phyloP scores from a whole-genome alignment of 2,888 invertebrate species.

The Apamea anceps region DNA sequence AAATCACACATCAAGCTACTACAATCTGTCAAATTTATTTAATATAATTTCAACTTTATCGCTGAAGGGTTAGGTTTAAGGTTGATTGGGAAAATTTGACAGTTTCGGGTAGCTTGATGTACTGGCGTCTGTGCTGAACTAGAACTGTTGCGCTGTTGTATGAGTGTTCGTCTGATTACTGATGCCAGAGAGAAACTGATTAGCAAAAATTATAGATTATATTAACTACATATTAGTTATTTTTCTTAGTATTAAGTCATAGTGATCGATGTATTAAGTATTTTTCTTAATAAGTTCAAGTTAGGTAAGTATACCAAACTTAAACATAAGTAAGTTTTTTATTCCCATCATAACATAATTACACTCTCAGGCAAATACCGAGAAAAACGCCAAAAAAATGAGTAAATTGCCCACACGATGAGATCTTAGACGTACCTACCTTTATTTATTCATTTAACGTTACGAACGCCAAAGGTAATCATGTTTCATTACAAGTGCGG shows the following conservation, averaged over 20 bases:
- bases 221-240: neutral
- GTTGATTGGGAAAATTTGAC: no score
- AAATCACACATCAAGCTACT: neutral
- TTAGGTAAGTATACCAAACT: neutral
- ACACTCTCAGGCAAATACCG: slow-evolving; percentile 6
- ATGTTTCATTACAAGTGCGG: slow-evolving; percentile 57
- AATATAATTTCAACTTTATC: no score
- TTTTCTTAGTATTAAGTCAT: neutral
- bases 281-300: neutral
- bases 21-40: no score
- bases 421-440: slow-evolving; percentile 21
- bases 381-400: slow-evolving; percentile 21
- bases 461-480: slow-evolving; percentile 41
- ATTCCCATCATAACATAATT: slow-evolving; percentile 12
- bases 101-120: no score
- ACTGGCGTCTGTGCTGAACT: neutral
- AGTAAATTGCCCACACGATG: slow-evolving; percentile 25
- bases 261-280: neutral
- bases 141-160: neutral
- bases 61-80: no score
- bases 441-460: slow-evolving; percentile 27
- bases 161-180: neutral
- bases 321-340: slow-evolving; percentile 3
- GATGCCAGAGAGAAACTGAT: neutral
- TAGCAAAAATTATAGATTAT: neutral